Evolutionary conservation across 2,888 invertebrate genomes (phyloP).

Genomic region (Thera britannica): DNA sequence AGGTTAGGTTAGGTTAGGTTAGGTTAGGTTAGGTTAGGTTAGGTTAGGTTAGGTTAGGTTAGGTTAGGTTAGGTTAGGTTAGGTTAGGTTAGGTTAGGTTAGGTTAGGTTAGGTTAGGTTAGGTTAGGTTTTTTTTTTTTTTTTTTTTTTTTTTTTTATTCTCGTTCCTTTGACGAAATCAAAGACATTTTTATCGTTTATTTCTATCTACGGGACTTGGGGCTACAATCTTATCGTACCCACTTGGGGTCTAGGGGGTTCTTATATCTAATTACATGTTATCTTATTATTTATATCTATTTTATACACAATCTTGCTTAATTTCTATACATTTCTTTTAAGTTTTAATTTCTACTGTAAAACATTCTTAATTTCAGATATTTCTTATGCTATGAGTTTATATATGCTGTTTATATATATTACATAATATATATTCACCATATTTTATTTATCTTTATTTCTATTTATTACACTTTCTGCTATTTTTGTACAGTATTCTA

Average conservation of each 20-base stretch:
- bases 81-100: slow-evolving; percentile 34
- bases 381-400: neutral
- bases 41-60: slow-evolving; percentile 41
- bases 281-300: too few species aligned
- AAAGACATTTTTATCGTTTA: neutral
- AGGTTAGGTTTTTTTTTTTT: slow-evolving; percentile 27
- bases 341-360: neutral
- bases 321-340: neutral
- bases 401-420: too few species aligned
- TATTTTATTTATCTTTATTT: neutral
- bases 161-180: neutral
- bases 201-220: neutral
- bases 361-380: neutral
- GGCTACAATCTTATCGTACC: too few species aligned
- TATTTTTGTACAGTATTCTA: neutral
- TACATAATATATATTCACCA: neutral
- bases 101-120: slow-evolving; percentile 33
- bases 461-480: neutral
- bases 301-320: too few species aligned
- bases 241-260: too few species aligned
- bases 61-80: slow-evolving; percentile 36
- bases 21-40: slow-evolving; percentile 40
- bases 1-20: slow-evolving; percentile 46
- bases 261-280: too few species aligned
- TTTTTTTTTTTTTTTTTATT: neutral